Evolutionary conservation across 2,888 invertebrate genomes (phyloP), one percentile per base, ranked within the genome.

Genomic region (Neuroscelio doddi): DNA sequence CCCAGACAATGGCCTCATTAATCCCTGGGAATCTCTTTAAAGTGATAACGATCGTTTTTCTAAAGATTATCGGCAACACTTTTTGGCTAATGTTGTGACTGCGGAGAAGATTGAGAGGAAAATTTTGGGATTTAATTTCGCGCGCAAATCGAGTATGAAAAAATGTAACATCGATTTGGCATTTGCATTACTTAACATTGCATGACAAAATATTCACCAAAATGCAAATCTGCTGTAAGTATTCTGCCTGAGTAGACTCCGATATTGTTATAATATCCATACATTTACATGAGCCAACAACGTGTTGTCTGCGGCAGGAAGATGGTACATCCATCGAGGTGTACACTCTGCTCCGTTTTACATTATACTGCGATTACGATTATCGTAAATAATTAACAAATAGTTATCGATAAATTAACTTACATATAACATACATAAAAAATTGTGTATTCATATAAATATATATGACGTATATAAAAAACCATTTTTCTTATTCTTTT

Each of bases 1-100:
- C 71, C 53, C 73, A 77, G 78, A 80, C 80, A 80, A 80, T 80
- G 73, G 72, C 59, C 73, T 76, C 75, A 78, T 79, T 79, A 78
- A 79, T 77, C 76, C 77, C 77, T 71, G 69, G 68, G 73, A 73
- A 73, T 74, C 76, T 74, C 64, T 62, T 68, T 58, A 53, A 64
- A 68, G 56, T 52, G 65, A 63, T 65, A 65, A 69, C 58, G 63
- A 65, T 65, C 68, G 56, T 50, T 56, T 26, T 65, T n/a, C n/a
- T n/a, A n/a, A n/a, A 5, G 21, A 21, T 5, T 5, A 21, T 21
- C 21, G 5, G 21, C 21, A 5, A 21, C 21, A 3, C 21, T 21
- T 21, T 21, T 5, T 21, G 21, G 21, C n/a, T n/a, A 21, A 21
- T 21, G 21, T 2, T 5, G 2, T 5, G 21, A 5, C 21, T n/a